Evolutionary conservation across 2,888 invertebrate species (phyloP).

Genomic region (Lottia scabra): DNA sequence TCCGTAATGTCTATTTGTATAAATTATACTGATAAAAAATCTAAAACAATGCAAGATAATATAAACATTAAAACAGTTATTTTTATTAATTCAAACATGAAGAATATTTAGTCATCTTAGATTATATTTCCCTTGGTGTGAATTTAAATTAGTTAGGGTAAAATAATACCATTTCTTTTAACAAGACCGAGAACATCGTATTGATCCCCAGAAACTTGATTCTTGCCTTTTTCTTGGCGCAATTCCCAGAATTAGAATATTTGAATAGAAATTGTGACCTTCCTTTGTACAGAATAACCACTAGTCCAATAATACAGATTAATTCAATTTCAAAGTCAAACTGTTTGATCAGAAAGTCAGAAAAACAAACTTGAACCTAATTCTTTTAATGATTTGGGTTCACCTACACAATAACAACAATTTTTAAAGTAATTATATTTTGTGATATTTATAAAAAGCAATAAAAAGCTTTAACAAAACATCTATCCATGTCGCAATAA

Average conservation of each 20-base stretch:
- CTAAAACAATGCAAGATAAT: too few relatives aligned
- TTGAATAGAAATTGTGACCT: background rate
- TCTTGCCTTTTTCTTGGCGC: conserved; percentile 2
- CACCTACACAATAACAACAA: too few relatives aligned
- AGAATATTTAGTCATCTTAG: background rate
- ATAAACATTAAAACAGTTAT: too few relatives aligned
- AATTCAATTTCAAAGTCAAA: background rate
- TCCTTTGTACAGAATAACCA: background rate
- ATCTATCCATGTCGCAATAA: too few relatives aligned
- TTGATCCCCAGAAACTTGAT: background rate
- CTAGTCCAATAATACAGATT: background rate
- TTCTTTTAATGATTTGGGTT: too few relatives aligned
- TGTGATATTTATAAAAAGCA: too few relatives aligned
- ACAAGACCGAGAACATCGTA: background rate
- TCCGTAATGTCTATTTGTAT: too few relatives aligned
- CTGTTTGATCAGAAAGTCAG: background rate
- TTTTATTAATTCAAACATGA: too few relatives aligned
- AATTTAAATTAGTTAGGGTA: background rate
- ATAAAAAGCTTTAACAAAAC: too few relatives aligned
- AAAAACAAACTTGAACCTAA: too few relatives aligned
- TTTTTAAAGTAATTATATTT: too few relatives aligned
- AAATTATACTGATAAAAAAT: too few relatives aligned
- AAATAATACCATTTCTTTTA: background rate
- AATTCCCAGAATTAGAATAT: conserved; percentile 4
- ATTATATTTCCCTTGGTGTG: conserved; percentile 1